Conservation (phyloP, 2,888 invertebrate genomes). For the Shargacucullia verbasci region DNA sequence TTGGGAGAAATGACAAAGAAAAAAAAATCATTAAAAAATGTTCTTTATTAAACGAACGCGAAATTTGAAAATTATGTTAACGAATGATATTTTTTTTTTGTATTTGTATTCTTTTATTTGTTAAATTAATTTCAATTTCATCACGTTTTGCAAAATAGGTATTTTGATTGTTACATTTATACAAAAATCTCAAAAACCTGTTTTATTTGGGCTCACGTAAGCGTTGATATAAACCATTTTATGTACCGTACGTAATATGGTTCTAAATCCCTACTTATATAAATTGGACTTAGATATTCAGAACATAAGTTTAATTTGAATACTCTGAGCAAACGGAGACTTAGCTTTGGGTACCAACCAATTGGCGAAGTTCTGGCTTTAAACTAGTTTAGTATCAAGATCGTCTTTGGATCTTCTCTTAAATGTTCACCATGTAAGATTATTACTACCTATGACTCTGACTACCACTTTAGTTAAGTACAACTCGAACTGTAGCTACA, state of each 20-base stretch:
- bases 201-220: conserved; percentile 3
- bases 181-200: neutral
- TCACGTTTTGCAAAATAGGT: conserved; percentile 13
- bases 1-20: neutral
- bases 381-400: conserved; percentile 29
- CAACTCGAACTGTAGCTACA: no score
- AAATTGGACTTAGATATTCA: conserved; percentile 1
- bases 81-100: neutral
- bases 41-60: conserved; percentile 3
- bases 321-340: conserved; percentile 20
- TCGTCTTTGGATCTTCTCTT: conserved; percentile 6
- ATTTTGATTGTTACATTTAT: neutral
- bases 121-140: conserved; percentile 6
- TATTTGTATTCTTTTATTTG: conserved; percentile 1
- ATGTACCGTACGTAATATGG: neutral
- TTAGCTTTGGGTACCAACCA: conserved; percentile 2
- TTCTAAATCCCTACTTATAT: neutral
- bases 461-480: no score
- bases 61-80: conserved; percentile 8
- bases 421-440: neutral
- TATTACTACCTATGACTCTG: no score
- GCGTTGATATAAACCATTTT: conserved; percentile 9
- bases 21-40: conserved; percentile 1
- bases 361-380: conserved; percentile 24
- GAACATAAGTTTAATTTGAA: conserved; percentile 31